Evolutionary conservation across 2,113 vertebrate species (phyloP), one percentile per base, ranked within the genome.

Genomic region (Chlorodrepanis virens): DNA sequence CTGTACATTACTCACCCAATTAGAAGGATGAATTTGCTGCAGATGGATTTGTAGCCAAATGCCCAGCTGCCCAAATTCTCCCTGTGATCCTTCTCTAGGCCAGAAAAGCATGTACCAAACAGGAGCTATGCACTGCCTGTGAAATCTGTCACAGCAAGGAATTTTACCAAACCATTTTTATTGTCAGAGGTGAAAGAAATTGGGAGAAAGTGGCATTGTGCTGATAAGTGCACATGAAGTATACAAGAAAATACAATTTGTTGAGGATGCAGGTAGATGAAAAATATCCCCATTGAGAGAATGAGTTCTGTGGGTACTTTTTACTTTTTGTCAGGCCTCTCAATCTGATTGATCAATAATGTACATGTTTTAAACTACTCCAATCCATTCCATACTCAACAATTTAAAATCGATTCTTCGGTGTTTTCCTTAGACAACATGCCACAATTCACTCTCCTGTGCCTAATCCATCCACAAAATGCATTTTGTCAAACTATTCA

Each of bases 381-480:
- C 89, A 87, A 75, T 87, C 29, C 14, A 2, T 87, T 91, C 88
- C 68, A 63, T 39, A 81, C 16, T 42, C 81, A 92, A 70, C 40
- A 14, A 53, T 71, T 84, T 79, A 87, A 93, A 96, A 96, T 93
- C 85, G 84, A 78, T 95, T 93, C 33, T 71, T 87, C 0, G 10
- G 54, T 92, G 70, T 90, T 94, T 87, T 94, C 77, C 72, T 93
- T 45, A 92, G 92, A 96, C 92, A 97, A 67, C 42, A 74, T 1
- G 52, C 49, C 57, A 81, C 92, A 92, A 92, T 77, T 96, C 74
- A 76, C 57, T 69, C 18, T 91, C 23, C 50, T 60, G 47, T 67
- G 59, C 85, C 77, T 93, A 96, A 96, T 96, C 63, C 59, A 91
- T 95, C 92, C 90, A 87, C 83, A 93, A 91, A 94, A 96, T 77